Evolutionary conservation across 1,140 invertebrate genomes (phyloP).

Genomic region (Lordiphosa clarofinis): DNA sequence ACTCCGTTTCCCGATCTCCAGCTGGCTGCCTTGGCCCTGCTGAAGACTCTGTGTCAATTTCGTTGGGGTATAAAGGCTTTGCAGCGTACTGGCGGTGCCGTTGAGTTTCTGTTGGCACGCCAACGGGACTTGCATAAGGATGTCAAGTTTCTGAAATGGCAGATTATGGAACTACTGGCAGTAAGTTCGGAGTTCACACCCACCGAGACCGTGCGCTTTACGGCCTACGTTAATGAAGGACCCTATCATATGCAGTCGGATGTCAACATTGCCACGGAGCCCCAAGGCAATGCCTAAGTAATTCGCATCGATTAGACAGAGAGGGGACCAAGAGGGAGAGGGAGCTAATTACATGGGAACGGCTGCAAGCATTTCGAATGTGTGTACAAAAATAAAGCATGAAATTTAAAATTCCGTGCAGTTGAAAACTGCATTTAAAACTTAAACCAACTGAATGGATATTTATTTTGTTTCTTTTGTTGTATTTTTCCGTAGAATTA

Average conservation of each 20-base stretch:
- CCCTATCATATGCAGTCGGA: conserved; percentile 85
- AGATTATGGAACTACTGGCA: conserved; percentile 84
- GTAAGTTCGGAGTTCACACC: conserved; percentile 85
- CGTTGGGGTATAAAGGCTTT: conserved; percentile 84
- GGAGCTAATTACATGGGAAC: neutral
- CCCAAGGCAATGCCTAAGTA: conserved; percentile 29
- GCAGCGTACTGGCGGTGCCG: conserved; percentile 83
- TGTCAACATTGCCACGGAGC: conserved; percentile 86
- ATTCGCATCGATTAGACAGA: neutral
- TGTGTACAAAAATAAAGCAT: conserved; percentile 8
- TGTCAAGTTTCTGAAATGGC: conserved; percentile 87
- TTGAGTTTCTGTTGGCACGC: conserved; percentile 88
- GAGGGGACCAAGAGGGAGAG: neutral
- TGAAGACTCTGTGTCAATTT: conserved; percentile 82
- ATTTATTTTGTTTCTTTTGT: conserved; percentile 18
- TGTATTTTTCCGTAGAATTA: conserved; percentile 22
- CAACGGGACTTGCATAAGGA: conserved; percentile 85
- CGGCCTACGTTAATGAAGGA: conserved; percentile 86
- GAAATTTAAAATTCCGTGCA: conserved; percentile 1
- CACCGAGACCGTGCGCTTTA: conserved; percentile 82
- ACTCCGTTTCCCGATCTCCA: conserved; percentile 86
- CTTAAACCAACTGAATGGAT: conserved; percentile 29
- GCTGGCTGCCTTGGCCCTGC: conserved; percentile 80
- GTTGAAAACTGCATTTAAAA: conserved; percentile 11
- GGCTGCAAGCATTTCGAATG: conserved; percentile 3